Evolutionary conservation across 2,113 vertebrate genomes (phyloP), one percentile per base, ranked within the genome.

Genomic region (Hippopotamus amphibius): DNA sequence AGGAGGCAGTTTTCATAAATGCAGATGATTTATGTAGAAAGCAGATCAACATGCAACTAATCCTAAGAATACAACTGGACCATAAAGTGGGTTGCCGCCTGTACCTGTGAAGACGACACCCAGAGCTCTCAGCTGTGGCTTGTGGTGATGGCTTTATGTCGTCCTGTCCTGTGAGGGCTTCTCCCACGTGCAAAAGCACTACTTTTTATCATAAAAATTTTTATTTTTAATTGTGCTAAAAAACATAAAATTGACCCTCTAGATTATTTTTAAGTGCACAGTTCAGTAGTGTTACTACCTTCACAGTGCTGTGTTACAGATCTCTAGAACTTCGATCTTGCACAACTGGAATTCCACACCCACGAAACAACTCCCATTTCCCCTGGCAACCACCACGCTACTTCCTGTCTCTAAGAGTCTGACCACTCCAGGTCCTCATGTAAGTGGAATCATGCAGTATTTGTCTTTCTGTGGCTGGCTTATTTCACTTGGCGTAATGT

Each of bases 81-180:
- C 24, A 9, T 10, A 46, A 2, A 48, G 3, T 3, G 12, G 43
- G 16, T 1, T 14, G 15, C 15, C 1, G 59, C 2, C 48, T 7
- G 16, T 7, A 12, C 15, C 80, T 43, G 2, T 15, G 26, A 11
- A 21, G 33, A 26, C 1, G 9, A 12, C 0, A 1, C 1, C 22
- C 28, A 6, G 2, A 0, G n/a, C 9, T 21, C 26, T 21, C 8
- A 5, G 84, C 33, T 2, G 9, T 0, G 55, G 41, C 41, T 59
- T 4, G 0, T 0, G 0, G 26, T 0, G 28, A 16, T 2, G 19
- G 30, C 46, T 53, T 7, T 16, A 28, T 19, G 9, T 16, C 0
- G 2, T 7, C 22, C 28, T 1, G 0, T 37, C 50, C 19, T 5
- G n/a, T 0, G 13, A 26, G 13, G 10, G 17, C 55, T 53, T n/a